phyloP scores from a whole-genome alignment of 2,797 vertebrate genomes.

The Nannoperca obscura region DNA sequence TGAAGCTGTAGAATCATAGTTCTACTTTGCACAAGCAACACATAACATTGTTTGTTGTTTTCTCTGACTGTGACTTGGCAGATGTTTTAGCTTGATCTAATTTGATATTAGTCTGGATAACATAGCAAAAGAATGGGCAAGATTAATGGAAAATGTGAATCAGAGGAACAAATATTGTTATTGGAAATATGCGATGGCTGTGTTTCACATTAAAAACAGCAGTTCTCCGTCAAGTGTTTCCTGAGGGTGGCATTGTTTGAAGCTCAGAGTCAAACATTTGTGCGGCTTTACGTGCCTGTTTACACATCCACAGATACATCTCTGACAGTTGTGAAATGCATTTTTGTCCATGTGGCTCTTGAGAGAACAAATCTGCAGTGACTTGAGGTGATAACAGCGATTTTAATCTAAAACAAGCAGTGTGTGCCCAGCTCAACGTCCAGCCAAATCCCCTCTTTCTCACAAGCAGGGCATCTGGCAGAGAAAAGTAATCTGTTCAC shows the following conservation, averaged over 20 bases:
- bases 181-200: conserved; percentile 13
- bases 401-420: conserved; percentile 46
- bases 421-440: conserved; percentile 6
- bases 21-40: conserved; percentile 6
- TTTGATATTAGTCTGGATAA: conserved; percentile 50
- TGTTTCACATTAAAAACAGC: conserved; percentile 39
- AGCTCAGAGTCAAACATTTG: conserved; percentile 30
- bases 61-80: conserved; percentile 7
- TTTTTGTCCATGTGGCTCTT: conserved; percentile 10
- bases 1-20: not conserved
- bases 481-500: not conserved
- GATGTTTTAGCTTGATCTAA: conserved; percentile 57
- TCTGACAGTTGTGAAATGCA: conserved; percentile 48
- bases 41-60: not conserved
- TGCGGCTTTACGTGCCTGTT: conserved; percentile 15
- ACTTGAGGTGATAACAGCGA: conserved; percentile 32
- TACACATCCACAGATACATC: conserved; percentile 24
- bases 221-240: conserved; percentile 2
- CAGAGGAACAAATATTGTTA: conserved; percentile 23
- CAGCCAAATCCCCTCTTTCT: conserved; percentile 27
- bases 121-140: conserved; percentile 11
- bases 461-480: conserved; percentile 48
- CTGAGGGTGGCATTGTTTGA: conserved; percentile 8
- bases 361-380: conserved; percentile 23
- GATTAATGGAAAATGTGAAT: conserved; percentile 64